Conservation (phyloP, 2,888 invertebrate species). For the Drosophila merina region DNA sequence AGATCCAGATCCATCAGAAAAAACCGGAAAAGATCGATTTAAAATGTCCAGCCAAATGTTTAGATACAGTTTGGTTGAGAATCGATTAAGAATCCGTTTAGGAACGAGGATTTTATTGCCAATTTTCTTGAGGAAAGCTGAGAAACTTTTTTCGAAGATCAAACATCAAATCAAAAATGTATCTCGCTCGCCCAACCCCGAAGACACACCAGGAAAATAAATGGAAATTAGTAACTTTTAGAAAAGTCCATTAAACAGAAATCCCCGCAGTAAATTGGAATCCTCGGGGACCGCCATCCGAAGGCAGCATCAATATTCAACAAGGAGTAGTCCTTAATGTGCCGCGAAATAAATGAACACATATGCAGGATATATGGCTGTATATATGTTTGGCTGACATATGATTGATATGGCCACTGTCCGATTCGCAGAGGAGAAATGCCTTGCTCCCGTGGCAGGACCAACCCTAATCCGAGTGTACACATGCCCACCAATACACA, state of each 20-base stretch:
- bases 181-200: background rate
- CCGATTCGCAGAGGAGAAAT: slow-evolving; percentile 43
- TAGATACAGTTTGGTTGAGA: no score
- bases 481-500: slow-evolving; percentile 6
- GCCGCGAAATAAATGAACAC: slow-evolving; percentile 3
- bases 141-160: background rate
- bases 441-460: slow-evolving; percentile 40
- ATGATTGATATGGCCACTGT: slow-evolving; percentile 75
- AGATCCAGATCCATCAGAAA: no score
- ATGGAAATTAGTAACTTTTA: slow-evolving; percentile 4
- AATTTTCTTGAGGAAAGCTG: background rate
- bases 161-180: background rate
- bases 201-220: background rate
- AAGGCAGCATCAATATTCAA: background rate
- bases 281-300: slow-evolving; percentile 2
- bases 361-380: slow-evolving; percentile 2
- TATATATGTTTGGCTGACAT: background rate
- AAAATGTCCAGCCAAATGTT: no score
- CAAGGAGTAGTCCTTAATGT: slow-evolving; percentile 1
- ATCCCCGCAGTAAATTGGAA: background rate
- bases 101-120: no score
- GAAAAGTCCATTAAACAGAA: slow-evolving; percentile 1
- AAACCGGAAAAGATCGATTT: no score
- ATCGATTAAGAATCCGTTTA: no score
- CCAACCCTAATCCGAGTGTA: slow-evolving; percentile 74